Conservation (phyloP, 2,888 invertebrate species). For the Thymelicus lineola region DNA sequence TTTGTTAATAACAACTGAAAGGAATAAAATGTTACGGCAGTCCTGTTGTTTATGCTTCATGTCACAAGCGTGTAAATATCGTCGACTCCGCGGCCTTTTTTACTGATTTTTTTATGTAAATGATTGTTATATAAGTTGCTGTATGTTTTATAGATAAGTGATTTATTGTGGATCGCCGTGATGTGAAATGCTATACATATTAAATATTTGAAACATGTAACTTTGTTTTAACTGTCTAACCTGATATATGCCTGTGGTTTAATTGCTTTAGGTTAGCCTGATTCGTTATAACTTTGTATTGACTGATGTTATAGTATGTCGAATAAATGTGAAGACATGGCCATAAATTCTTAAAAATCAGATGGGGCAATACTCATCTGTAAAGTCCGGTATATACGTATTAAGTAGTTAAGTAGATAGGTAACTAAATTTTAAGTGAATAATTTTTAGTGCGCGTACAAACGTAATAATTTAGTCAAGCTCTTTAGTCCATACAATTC, state of each 20-base stretch:
- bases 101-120: conserved; percentile 26
- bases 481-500: too few species aligned
- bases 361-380: too few species aligned
- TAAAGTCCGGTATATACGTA: too few species aligned
- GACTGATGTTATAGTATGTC: too few species aligned
- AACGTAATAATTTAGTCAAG: too few species aligned
- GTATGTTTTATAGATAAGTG: conserved; percentile 25
- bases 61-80: conserved; percentile 30
- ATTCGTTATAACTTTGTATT: too few species aligned
- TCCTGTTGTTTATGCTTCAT: conserved; percentile 18
- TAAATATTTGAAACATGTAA: conserved; percentile 31
- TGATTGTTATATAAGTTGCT: conserved; percentile 19
- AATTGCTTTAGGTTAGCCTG: neutral
- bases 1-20: neutral
- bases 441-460: too few species aligned
- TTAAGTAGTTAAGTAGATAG: too few species aligned
- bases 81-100: conserved; percentile 24
- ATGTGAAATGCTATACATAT: conserved; percentile 34
- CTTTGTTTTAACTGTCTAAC: neutral
- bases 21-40: conserved; percentile 13
- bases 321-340: too few species aligned
- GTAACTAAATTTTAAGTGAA: too few species aligned
- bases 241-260: too few species aligned
- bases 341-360: too few species aligned
- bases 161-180: conserved; percentile 25